phyloP scores from a whole-genome alignment of 2,888 invertebrate genomes.

The Leptopilina drosophilae region DNA sequence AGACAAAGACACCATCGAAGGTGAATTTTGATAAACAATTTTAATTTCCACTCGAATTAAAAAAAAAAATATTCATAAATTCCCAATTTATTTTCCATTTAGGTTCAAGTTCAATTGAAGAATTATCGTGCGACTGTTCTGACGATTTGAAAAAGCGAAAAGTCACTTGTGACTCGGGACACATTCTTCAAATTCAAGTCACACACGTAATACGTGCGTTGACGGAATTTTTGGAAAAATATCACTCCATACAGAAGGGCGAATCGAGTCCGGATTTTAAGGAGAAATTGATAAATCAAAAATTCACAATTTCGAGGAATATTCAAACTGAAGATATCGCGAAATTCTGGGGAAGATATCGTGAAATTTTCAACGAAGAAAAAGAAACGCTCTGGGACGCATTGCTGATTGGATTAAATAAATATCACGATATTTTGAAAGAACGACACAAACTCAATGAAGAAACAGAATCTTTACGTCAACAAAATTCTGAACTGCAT shows the following conservation, averaged over 20 bases:
- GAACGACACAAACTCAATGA: constrained; percentile 83
- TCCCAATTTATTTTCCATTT: neutral
- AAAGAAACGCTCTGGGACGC: constrained; percentile 86
- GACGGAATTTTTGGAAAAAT: constrained; percentile 80
- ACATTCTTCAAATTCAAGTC: constrained; percentile 83
- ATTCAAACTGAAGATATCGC: constrained; percentile 80
- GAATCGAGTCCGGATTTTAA: constrained; percentile 65
- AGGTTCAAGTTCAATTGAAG: constrained; percentile 7
- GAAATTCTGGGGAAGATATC: constrained; percentile 84
- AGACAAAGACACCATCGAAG: constrained; percentile 42
- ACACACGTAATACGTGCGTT: constrained; percentile 83
- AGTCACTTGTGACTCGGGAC: constrained; percentile 76
- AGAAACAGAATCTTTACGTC: constrained; percentile 82
- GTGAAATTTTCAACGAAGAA: constrained; percentile 80
- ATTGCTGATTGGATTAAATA: constrained; percentile 81
- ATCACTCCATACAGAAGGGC: constrained; percentile 70
- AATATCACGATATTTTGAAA: constrained; percentile 83
- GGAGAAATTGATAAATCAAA: constrained; percentile 72
- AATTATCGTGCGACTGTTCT: neutral
- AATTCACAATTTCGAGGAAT: constrained; percentile 79
- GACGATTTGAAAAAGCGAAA: constrained; percentile 44
- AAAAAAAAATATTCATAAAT: neutral
- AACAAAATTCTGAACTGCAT: constrained; percentile 84
- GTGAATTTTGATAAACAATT: neutral
- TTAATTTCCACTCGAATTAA: neutral